A percentile compares a stretch with the other conserved stretches of the same genome.
These are phyloP conservation scores for Oxyruncus cristatus DNA, from an alignment of 2,113 vertebrate species.

Conservation along the genomic window DNA sequence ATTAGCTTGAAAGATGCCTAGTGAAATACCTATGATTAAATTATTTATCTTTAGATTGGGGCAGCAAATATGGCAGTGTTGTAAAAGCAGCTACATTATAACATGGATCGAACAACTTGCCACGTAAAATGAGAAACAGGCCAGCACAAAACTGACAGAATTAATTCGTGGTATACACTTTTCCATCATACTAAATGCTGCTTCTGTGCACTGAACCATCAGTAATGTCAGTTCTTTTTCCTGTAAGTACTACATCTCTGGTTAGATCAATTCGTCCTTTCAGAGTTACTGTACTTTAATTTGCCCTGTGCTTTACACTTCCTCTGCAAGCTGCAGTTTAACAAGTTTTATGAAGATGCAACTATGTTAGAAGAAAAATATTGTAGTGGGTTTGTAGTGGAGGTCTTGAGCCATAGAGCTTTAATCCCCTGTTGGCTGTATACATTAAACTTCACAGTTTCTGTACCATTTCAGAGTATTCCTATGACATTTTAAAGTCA, in stretches of 20 bases:
- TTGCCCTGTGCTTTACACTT: background rate
- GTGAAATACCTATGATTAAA: background rate
- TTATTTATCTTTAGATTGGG: slow-evolving; percentile 11
- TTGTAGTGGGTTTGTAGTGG: background rate
- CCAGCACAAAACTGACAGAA: background rate
- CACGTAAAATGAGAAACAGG: slow-evolving; percentile 31
- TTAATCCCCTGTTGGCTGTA: background rate
- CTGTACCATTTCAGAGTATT: background rate
- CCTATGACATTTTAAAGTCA: background rate
- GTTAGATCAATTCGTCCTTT: slow-evolving; percentile 14
- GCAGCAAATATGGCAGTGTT: slow-evolving; percentile 25
- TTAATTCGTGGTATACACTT: background rate
- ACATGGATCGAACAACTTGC: background rate
- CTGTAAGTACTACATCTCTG: background rate
- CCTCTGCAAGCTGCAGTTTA: background rate
- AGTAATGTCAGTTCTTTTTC: background rate
- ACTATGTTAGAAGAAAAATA: background rate
- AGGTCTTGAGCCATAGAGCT: background rate
- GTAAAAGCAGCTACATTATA: background rate
- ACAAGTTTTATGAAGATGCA: background rate
- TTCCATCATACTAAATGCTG: background rate
- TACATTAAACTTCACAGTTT: background rate
- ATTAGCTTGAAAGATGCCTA: background rate
- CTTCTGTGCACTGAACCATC: background rate
- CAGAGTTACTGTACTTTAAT: background rate